Evolutionary conservation across 1,140 invertebrate genomes (phyloP).

Genomic region (Rhopalosiphum padi): DNA sequence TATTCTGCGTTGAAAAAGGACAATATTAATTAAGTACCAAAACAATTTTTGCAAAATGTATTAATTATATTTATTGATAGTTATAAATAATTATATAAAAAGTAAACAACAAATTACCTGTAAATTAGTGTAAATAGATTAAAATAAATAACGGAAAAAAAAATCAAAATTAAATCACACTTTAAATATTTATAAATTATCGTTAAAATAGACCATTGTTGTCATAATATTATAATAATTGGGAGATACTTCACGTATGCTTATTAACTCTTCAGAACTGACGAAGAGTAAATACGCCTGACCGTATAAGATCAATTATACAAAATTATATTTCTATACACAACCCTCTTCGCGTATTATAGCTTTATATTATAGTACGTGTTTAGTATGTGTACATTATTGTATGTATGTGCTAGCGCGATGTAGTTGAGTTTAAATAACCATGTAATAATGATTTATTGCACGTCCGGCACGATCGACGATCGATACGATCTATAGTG

Average conservation of each 20-base stretch:
- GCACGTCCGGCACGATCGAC: slow-evolving; percentile 51
- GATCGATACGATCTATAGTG: slow-evolving; percentile 49
- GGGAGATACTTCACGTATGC: background rate
- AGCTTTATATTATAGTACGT: background rate
- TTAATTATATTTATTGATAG: too few species aligned
- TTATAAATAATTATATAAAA: background rate
- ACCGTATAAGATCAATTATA: background rate
- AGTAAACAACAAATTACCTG: background rate
- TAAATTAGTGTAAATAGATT: background rate
- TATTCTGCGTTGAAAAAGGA: background rate
- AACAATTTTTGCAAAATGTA: background rate
- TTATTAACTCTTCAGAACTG: background rate
- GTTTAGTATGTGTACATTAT: background rate
- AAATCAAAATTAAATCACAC: background rate
- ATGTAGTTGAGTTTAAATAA: slow-evolving; percentile 30
- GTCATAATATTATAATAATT: background rate
- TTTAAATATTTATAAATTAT: background rate
- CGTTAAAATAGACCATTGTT: background rate
- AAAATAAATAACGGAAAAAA: background rate
- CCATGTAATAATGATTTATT: slow-evolving; percentile 55
- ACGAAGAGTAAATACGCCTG: background rate
- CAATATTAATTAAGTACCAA: background rate
- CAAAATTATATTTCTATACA: background rate
- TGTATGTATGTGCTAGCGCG: too few species aligned
- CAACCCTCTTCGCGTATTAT: background rate